A percentile compares a stretch with the other conserved stretches of the same genome.
phyloP scores from a whole-genome alignment of 30 jellyfish, hydroid and myxozoan species.

The Calvadosia cruxmelitensis region DNA sequence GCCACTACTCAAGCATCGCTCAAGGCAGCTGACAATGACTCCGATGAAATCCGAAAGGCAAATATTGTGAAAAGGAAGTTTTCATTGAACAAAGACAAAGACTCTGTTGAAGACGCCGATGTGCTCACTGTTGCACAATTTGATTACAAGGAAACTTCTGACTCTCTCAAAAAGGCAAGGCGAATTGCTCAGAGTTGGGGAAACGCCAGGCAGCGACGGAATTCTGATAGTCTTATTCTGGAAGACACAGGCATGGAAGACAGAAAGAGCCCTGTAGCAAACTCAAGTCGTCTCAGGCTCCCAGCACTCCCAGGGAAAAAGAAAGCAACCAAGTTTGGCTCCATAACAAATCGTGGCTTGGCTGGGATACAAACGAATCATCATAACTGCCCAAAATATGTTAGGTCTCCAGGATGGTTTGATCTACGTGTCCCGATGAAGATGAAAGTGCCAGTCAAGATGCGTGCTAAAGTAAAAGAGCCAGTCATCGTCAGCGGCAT shows the following conservation, averaged over 20 bases:
- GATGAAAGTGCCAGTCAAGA: constrained; percentile 42
- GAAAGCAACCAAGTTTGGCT: neutral
- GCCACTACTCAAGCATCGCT: neutral
- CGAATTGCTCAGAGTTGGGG: neutral
- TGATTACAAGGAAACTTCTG: neutral
- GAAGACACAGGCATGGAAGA: neutral
- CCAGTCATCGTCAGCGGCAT: constrained; percentile 58
- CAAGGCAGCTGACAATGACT: neutral
- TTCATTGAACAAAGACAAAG: neutral
- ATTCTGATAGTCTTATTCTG: neutral
- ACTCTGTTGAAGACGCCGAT: neutral
- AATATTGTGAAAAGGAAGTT: neutral
- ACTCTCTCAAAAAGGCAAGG: neutral
- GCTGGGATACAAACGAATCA: neutral
- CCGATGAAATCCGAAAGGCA: neutral
- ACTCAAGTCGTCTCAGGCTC: neutral
- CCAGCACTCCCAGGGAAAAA: neutral
- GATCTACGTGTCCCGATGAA: constrained; percentile 31
- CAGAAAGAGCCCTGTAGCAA: neutral
- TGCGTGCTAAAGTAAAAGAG: constrained; percentile 44
- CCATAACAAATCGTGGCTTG: neutral
- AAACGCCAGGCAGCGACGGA: neutral
- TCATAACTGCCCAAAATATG: neutral
- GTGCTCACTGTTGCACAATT: neutral
- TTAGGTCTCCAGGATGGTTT: constrained; percentile 18